Evolutionary conservation across 37 sponge, comb jelly and placozoan genomes (phyloP).

Genomic region (Mnemiopsis leidyi): DNA sequence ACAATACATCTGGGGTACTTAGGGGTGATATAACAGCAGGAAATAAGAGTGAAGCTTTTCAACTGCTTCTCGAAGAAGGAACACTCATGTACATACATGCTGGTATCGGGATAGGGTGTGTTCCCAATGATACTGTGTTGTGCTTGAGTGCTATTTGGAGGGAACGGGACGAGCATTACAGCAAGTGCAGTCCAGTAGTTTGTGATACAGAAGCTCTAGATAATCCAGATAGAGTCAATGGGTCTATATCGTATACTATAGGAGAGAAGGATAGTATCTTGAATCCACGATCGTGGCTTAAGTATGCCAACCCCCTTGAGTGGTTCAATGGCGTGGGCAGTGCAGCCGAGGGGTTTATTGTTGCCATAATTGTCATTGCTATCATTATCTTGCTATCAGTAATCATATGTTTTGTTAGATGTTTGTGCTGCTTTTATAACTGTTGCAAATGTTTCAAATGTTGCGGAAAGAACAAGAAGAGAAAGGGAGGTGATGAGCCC

Average conservation of each 20-base stretch:
- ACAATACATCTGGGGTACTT: not conserved
- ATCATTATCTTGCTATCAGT: not conserved
- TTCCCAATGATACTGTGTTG: not conserved
- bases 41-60: not conserved
- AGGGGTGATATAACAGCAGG: not conserved
- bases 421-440: not conserved
- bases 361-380: not conserved
- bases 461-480: not conserved
- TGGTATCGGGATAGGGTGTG: not conserved
- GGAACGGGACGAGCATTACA: not conserved
- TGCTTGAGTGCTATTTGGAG: not conserved
- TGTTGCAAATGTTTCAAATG: not conserved
- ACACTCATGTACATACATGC: not conserved
- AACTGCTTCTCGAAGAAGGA: not conserved
- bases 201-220: not conserved
- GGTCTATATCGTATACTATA: not conserved
- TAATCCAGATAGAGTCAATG: not conserved
- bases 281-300: not conserved
- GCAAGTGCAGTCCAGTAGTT: not conserved
- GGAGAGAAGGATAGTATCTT: not conserved
- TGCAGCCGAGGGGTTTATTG: not conserved
- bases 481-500: not conserved
- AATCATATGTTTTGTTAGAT: not conserved
- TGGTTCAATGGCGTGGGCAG: conserved; percentile 6
- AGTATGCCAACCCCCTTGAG: conserved; percentile 15